Conservation (phyloP, 2,113 vertebrate genomes). For the Spermophilus dauricus region DNA sequence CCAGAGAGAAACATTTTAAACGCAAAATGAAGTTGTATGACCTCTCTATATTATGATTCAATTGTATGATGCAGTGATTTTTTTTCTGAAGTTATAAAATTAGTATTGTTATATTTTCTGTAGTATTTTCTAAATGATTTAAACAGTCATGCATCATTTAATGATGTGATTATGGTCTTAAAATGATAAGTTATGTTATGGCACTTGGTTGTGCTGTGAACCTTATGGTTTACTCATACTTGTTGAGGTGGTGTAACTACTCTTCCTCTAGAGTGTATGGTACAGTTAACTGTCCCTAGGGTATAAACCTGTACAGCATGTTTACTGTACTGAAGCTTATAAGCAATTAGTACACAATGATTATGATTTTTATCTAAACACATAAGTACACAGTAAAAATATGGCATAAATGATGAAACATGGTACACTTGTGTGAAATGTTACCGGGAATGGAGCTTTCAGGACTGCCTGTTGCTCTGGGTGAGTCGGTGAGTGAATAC, state of each 20-base stretch:
- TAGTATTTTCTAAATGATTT: background rate
- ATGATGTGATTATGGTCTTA: background rate
- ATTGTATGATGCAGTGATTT: background rate
- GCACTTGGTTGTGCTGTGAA: background rate
- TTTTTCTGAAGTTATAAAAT: background rate
- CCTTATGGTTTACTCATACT: no score
- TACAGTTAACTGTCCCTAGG: background rate
- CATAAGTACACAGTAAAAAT: background rate
- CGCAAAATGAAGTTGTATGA: background rate
- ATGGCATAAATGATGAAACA: background rate
- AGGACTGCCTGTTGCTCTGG: background rate
- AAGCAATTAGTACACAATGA: background rate
- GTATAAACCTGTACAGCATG: background rate
- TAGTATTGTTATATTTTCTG: background rate
- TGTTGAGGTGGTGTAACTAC: fast-evolving
- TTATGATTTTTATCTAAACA: background rate
- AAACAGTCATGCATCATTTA: background rate
- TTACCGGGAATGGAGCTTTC: no score
- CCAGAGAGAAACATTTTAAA: background rate
- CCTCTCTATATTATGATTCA: background rate
- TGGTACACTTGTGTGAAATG: no score
- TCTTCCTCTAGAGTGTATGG: no score
- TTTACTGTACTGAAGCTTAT: background rate
- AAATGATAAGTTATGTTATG: background rate
- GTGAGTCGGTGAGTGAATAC: no score